Evolutionary conservation across 2,113 vertebrate genomes (phyloP).

Genomic region (Pungitius pungitius): DNA sequence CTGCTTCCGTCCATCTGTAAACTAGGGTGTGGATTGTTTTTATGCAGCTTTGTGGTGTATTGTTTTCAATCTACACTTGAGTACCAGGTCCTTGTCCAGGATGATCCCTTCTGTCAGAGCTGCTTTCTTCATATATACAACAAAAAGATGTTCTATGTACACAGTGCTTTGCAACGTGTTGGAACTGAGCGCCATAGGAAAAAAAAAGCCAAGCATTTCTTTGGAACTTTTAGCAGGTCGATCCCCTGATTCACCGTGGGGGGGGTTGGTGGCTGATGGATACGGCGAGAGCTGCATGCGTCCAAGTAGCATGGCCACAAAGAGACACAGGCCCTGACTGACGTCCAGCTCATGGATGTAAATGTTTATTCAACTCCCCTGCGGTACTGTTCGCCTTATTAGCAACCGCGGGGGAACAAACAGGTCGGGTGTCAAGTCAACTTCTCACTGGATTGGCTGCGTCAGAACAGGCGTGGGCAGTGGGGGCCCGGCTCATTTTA

Average conservation of each 20-base stretch:
- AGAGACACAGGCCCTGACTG: background rate
- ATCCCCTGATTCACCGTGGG: constrained; percentile 18
- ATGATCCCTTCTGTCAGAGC: background rate
- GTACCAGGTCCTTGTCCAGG: background rate
- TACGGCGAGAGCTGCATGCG: constrained; percentile 21
- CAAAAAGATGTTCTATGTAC: background rate
- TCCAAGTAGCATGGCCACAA: constrained; percentile 5
- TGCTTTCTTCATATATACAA: background rate
- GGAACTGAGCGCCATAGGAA: constrained; percentile 18
- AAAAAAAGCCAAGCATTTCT: background rate
- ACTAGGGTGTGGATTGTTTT: background rate
- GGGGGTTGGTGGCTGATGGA: constrained; percentile 23
- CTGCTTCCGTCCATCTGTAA: background rate
- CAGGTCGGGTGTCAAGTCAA: constrained; percentile 39
- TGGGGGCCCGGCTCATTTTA: constrained; percentile 1
- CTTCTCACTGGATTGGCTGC: constrained; percentile 27
- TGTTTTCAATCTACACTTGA: background rate
- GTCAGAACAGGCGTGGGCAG: background rate
- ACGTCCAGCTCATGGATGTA: constrained; percentile 13
- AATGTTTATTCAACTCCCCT: constrained; percentile 1
- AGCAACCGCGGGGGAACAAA: constrained; percentile 27
- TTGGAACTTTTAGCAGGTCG: constrained; percentile 11
- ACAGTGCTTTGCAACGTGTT: constrained; percentile 11
- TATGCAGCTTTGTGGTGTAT: background rate
- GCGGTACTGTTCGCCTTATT: constrained; percentile 7